Base-by-base conservation (phyloP, 2,797 vertebrate genomes). In the Fringilla coelebs region DNA sequence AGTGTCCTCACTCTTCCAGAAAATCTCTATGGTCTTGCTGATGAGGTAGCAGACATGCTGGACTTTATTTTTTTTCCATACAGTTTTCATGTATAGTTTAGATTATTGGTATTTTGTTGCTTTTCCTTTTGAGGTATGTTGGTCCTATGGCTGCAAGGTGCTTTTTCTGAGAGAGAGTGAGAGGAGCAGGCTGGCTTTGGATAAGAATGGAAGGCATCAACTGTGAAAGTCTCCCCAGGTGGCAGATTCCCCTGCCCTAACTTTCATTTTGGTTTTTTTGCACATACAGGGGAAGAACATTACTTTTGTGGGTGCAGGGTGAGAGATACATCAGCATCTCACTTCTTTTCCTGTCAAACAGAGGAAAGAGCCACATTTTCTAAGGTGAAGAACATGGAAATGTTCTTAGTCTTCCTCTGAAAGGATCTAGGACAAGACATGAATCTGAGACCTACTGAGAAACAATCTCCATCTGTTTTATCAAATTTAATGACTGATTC, bases 401-500 rank as follows among this genome's bases (percentile, higher is more conserved):
- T 25, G 1, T 83, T 36, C 73, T 93, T 21, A 72, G 19, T 34
- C n/a, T 60, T 76, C 29, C 55, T 43, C 45, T 84, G 55, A 63
- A 76, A 78, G 38, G 43, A 72, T 17, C 17, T 51, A 54, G 80
- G 38, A 55, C 25, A 62, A 57, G 34, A 72, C 9, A 16, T 52
- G 34, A 68, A 88, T 60, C 54, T 7, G 22, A 92, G 11, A 79
- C 49, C 22, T 66, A 45, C 24, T 36, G 8, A 88, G 60, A 86
- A 96, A 75, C 0, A 3, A 19, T 45, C n/a, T 75, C 40, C 52
- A 13, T 57, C 55, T 75, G 60, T 93, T 84, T 87, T 80, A 74
- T 68, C 61, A 65, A 90, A 93, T 86, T 73, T 78, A 93, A 67
- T 66, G n/a, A 93, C 79, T 95, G 61, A 86, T 82, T 91, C 75